Evolutionary conservation across 30 jellyfish, hydroid and myxozoan genomes (phyloP).

Genomic region (Aurelia sp.): DNA sequence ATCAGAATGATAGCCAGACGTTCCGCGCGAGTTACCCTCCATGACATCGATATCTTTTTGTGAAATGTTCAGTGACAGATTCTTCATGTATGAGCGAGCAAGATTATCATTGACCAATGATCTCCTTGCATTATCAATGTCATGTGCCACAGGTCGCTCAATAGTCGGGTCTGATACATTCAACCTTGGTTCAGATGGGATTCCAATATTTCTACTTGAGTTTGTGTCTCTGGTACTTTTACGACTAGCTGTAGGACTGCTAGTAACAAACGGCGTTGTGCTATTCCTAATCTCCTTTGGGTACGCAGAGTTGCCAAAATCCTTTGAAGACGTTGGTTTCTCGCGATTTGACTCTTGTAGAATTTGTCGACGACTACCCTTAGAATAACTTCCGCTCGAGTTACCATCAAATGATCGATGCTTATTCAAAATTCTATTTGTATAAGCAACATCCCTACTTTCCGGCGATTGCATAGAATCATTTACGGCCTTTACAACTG

Average conservation of each 20-base stretch:
- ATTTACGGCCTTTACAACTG: neutral
- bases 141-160: neutral
- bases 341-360: neutral
- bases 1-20: slow-evolving; percentile 77
- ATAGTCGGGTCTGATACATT: neutral
- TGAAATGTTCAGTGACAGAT: neutral
- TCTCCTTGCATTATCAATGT: neutral
- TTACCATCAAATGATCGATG: slow-evolving; percentile 23
- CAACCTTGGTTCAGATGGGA: neutral
- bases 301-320: neutral
- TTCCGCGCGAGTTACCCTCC: slow-evolving; percentile 57
- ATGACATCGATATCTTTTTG: slow-evolving; percentile 7
- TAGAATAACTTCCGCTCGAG: neutral
- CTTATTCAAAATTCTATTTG: slow-evolving; percentile 36
- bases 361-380: neutral
- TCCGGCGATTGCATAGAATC: slow-evolving; percentile 35
- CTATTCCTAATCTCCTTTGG: neutral
- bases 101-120: neutral
- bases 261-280: neutral
- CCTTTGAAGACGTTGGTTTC: too few relatives aligned
- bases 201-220: neutral
- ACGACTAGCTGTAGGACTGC: neutral
- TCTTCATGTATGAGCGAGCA: neutral
- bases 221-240: neutral
- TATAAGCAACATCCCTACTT: slow-evolving; percentile 28